These are phyloP conservation scores for Nasua narica DNA, from an alignment of 2,797 vertebrate genomes.

Conservation along the genomic window DNA sequence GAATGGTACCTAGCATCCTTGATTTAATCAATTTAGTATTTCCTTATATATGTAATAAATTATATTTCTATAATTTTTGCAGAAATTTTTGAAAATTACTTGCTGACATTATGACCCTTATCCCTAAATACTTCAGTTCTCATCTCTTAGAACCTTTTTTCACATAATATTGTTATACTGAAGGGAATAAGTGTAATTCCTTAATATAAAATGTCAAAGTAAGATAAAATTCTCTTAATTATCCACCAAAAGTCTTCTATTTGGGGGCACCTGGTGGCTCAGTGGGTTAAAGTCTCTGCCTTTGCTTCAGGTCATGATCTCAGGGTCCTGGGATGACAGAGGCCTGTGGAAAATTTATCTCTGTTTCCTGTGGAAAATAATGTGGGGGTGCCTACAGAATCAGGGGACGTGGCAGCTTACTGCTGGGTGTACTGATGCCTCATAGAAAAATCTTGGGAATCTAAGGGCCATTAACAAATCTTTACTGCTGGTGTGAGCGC, in stretches of 20 bases:
- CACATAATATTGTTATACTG: not conserved
- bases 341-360: too few species aligned
- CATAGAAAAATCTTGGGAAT: not conserved
- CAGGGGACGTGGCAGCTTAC: too few species aligned
- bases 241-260: accelerated
- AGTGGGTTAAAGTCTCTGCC: too few species aligned
- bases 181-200: not conserved
- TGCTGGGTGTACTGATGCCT: not conserved
- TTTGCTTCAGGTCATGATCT: too few species aligned
- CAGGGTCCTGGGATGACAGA: too few species aligned
- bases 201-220: not conserved
- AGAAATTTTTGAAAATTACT: not conserved
- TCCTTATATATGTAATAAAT: not conserved
- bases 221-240: not conserved
- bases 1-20: not conserved
- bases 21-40: not conserved
- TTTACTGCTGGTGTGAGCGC: too few species aligned
- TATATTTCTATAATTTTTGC: not conserved
- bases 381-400: too few species aligned
- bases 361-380: too few species aligned
- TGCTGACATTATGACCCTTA: not conserved
- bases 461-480: not conserved
- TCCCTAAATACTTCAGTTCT: not conserved
- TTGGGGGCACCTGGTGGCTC: too few species aligned
- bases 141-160: not conserved